These are phyloP conservation scores for Rhimphoctona megacephalus DNA, from an alignment of 2,888 invertebrate species.

Conservation along the genomic window DNA sequence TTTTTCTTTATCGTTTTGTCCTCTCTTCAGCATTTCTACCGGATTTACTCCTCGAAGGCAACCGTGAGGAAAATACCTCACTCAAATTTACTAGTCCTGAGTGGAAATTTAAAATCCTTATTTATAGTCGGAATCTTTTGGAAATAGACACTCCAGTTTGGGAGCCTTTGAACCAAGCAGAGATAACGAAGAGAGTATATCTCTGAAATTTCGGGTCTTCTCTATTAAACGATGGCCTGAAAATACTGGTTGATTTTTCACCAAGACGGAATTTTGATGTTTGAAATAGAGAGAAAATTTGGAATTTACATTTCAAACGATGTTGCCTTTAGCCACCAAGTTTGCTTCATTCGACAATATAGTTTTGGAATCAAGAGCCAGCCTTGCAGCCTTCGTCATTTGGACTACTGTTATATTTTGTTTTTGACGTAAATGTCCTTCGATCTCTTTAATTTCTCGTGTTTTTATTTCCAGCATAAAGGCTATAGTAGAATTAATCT, in stretches of 20 bases:
- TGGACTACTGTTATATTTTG: no score
- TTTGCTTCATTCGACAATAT: background rate
- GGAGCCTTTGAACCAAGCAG: background rate
- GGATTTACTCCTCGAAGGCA: constrained; percentile 7
- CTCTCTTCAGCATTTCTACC: constrained; percentile 29
- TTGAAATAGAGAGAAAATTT: background rate
- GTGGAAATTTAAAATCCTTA: constrained; percentile 4
- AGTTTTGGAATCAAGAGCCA: background rate
- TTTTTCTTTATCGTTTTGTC: constrained; percentile 46
- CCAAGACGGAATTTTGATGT: background rate
- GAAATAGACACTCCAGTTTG: background rate
- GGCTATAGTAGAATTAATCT: no score
- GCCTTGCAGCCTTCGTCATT: no score
- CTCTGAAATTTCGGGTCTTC: background rate
- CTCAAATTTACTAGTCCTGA: background rate
- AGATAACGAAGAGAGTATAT: constrained; percentile 1
- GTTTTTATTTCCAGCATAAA: no score
- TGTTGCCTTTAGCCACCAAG: background rate
- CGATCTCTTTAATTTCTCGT: no score
- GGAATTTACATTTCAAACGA: background rate
- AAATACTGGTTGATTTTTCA: background rate
- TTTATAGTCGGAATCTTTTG: background rate
- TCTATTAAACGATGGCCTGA: background rate
- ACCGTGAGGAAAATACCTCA: constrained; percentile 7
- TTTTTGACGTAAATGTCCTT: no score